These are phyloP conservation scores for Glomeris maerens DNA, from an alignment of 1,140 invertebrate species.

Conservation along the genomic window DNA sequence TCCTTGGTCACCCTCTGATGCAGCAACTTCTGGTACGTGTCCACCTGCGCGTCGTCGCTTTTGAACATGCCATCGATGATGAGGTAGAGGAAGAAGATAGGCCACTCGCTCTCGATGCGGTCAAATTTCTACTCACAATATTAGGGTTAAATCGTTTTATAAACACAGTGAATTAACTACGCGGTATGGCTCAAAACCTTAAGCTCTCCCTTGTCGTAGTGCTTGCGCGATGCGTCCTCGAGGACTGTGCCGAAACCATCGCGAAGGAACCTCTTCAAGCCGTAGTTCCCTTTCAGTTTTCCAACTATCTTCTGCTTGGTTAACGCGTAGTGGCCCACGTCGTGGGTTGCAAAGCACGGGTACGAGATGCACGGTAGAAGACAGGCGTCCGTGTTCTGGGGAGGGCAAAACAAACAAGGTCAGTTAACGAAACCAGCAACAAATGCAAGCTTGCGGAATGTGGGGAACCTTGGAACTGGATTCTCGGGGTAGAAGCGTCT, in stretches of 20 bases:
- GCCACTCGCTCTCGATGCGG: constrained; percentile 95
- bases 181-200: constrained; percentile 34
- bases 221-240: constrained; percentile 63
- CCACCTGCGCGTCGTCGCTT: constrained; percentile 70
- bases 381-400: constrained; percentile 64
- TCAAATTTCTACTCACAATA: constrained; percentile 63
- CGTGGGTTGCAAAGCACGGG: constrained; percentile 95
- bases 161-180: background rate
- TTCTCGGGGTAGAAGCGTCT: constrained; percentile 92
- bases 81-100: constrained; percentile 87
- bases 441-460: background rate
- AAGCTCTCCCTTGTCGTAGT: constrained; percentile 52
- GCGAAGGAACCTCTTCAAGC: constrained; percentile 85
- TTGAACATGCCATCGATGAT: constrained; percentile 74
- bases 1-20: constrained; percentile 60
- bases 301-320: constrained; percentile 77
- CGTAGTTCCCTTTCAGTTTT: constrained; percentile 75
- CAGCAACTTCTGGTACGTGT: constrained; percentile 76
- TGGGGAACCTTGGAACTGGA: constrained; percentile 84
- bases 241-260: constrained; percentile 86
- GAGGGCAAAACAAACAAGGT: constrained; percentile 18
- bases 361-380: constrained; percentile 86
- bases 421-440: background rate
- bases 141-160: constrained; percentile 1
- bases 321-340: constrained; percentile 65